Conservation (phyloP, 2,797 vertebrate genomes). For the Lacerta bilineata region DNA sequence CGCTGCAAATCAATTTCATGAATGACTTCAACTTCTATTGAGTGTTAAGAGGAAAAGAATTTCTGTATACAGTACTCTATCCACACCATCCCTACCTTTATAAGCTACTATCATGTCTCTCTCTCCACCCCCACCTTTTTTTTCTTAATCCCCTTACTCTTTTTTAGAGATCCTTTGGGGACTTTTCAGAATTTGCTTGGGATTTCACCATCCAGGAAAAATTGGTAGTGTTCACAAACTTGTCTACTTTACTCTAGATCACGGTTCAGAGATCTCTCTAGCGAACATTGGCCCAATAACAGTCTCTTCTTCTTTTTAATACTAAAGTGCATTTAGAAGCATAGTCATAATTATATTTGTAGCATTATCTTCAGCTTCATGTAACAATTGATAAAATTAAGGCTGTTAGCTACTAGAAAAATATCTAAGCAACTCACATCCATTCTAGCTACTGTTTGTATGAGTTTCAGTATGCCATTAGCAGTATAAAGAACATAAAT, state of each 20-base stretch:
- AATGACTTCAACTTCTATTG: not conserved
- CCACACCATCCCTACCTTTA: not conserved
- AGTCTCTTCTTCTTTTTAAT: not conserved
- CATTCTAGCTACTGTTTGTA: not conserved
- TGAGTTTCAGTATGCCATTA: not conserved
- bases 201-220: constrained; percentile 4
- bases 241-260: not conserved
- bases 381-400: not conserved
- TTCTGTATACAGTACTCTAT: not conserved
- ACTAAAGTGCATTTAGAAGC: not conserved
- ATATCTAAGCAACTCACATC: not conserved
- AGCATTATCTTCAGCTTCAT: not conserved
- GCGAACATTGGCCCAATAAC: not conserved
- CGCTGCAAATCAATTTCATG: not conserved
- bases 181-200: not conserved
- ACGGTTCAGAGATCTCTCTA: not conserved
- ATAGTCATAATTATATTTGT: not conserved
- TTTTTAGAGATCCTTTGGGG: not conserved
- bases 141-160: not conserved
- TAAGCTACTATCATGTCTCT: not conserved
- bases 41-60: not conserved
- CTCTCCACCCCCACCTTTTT: too few relatives aligned
- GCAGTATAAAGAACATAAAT: not conserved
- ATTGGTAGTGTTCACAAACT: not conserved
- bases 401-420: not conserved